Evolutionary conservation across 2,797 vertebrate species (phyloP), one percentile per base, ranked within the genome.

Genomic region (Paedocypris micromegethes): DNA sequence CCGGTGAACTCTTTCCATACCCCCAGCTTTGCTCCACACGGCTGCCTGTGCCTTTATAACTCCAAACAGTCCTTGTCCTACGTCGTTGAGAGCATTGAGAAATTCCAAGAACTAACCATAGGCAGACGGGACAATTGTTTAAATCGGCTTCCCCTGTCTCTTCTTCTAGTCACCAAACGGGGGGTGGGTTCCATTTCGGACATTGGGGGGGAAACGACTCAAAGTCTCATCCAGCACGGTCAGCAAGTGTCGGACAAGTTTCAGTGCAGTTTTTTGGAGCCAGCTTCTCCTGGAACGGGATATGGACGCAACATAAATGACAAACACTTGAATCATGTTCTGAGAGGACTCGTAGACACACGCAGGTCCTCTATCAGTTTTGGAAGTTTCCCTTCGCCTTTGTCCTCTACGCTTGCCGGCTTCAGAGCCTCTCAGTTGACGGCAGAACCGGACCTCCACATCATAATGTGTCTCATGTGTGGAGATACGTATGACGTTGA

Each of bases 1-100:
- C 96, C 96, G 1, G 96, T 98, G 56, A 98, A 98, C 83, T 92
- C 96, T 46, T 98, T 98, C 81, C 93, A 97, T 68, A 98, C 96
- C 0, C 91, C 96, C 2, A 97, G 94, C 0, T 98, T 98, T 73
- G 90, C 93, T 37, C 95, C 96, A 0, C 96, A 98, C 0, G 96
- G 96, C 39, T 97, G 94, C 67, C 89, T 98, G 68, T 98, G 96
- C 87, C 92, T 98, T 67, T 98, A 98, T 81, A 98, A 98, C 83
- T 97, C 96, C 39, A 98, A 97, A 84, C 96, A 98, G 70, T 98
- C 96, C 0, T 79, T 98, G 5, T 93, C 92, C 5, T 98, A 98
- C n/a, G 92, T 98, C 63, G 88, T 94, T 37, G 96, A 98, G 74
- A 97, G 96, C 80, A 84, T 98, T 73, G 96, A 98, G 70, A 97